Evolutionary conservation across 2,113 vertebrate genomes (phyloP), one percentile per base, ranked within the genome.

Genomic region (Odocoileus hemionus): DNA sequence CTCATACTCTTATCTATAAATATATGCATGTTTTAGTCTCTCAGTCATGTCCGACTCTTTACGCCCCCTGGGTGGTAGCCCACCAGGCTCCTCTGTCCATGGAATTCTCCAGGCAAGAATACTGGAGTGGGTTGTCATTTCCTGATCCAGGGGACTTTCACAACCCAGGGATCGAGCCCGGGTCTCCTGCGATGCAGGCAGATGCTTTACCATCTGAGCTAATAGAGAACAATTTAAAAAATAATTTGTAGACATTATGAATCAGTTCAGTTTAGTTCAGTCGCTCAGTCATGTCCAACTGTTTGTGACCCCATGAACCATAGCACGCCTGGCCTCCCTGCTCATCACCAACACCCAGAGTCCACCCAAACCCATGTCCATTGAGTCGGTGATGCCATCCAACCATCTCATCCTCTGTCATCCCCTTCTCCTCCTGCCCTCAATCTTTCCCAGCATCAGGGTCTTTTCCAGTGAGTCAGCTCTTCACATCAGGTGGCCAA

Each of bases 41-140:
- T 36, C n/a, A 70, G 64, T 70, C 64, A 23, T 70, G n/a, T 21
- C 64, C 17, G 64, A 70, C 64, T 70, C n/a, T 70, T 70, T 70
- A 36, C 0, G 1, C 16, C 64, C 33, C 4, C 0, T n/a, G 64
- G 19, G 11, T 19, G 11, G 4, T 21, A 36, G 19, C 64, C n/a
- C 9, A 12, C 64, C n/a, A 70, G 64, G 4, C 9, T 12, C 64
- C n/a, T 21, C 64, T 36, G 36, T 21, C 64, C 9, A 23, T 70
- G 64, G 17, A 6, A 36, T 70, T 70, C 2, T 70, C 9, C 64
- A 70, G 9, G 17, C n/a, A 36, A 70, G n/a, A 36, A 36, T 36
- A 70, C 64, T 36, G n/a, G n/a, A 36, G 17, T 70, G n/a, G n/a
- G 64, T 21, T 36, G n/a, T 9, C 9, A 70, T 36, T 70, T 70